Base-by-base conservation (phyloP, 2,888 invertebrate genomes). In the Drosophila robusta region DNA sequence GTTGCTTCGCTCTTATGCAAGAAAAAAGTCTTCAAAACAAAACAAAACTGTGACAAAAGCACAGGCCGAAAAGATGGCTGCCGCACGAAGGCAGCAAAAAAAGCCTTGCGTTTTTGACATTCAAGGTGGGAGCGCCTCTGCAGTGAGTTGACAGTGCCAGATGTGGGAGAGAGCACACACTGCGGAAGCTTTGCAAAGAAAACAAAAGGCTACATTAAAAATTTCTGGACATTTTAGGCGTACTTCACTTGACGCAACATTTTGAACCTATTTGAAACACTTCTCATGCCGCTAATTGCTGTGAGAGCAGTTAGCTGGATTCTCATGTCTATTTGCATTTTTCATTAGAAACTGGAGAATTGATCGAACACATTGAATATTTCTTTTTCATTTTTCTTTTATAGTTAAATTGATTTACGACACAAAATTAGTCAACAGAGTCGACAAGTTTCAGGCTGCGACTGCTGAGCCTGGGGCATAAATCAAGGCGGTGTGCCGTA, bases 381-480 rank as follows among this genome's bases (percentile, higher is more conserved):
- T 38, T 14, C 3, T 16, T 42, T 34, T 49, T 26, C n/a, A 36
- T 36, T 24, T 36, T 11, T 29, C 26, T 70, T 80, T 84, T 78
- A 86, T 84, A 70, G 72, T 80, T 71, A 73, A 85, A 87, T 86
- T 87, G 87, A 87, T 87, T 87, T 87, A 87, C 61, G 86, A 75
- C 52, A 69, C 70, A 50, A 87, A 87, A 87, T 87, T 89, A 87
- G 86, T 85, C 86, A 89, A 83, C 74, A 84, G 64, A 80, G 65
- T 70, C 78, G 80, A 86, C 80, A 80, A 78, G 70, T 75, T 75
- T 61, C 12, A 24, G 42, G 45, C 42, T 18, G 41, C 42, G 50
- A 32, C 42, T 39, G 61, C 61, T 69, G 63, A 70, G 82, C 67
- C 75, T 60, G 70, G 69, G 49, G 58, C 86, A 87, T 87, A 87